Evolutionary conservation across 1,140 invertebrate species (phyloP), one percentile per base, ranked within the genome.

Genomic region (Saxidomus purpurata): DNA sequence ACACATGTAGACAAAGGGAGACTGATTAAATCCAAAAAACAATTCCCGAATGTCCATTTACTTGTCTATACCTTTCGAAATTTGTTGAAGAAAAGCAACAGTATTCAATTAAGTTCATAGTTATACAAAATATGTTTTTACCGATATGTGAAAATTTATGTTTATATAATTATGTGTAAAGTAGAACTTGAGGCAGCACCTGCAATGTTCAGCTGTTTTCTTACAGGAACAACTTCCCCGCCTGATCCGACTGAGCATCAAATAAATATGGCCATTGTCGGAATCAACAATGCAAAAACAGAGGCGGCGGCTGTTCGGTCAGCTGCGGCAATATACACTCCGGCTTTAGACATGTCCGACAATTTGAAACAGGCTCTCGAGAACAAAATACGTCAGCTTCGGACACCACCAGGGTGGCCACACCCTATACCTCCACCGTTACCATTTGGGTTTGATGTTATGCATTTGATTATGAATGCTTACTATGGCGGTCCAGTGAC

Each of bases 391-490:
- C 74, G 85, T 13, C 74, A 79, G 28, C 85, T 87, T 2, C 74
- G 85, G 22, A 87, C 85, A n/a, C 85, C 85, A 34, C n/a, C 85
- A 43, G 76, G 59, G 1, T 87, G 85, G 85, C 34, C 38, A 2
- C 85, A 87, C 55, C 74, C 74, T 22, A 87, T 87, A 28, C 85
- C 85, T 49, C 85, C 85, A 13, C 85, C 85, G 0, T 76, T 87
- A 15, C 85, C 85, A 13, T 43, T 34, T 15, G 43, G 38, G 1
- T 87, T 87, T 49, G 85, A 87, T 31, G 69, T 77, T 8, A 87
- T 87, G 85, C 49, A 77, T 28, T 3, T 87, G n/a, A 61, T 87
- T 17, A 87, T 87, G 85, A 55, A 19, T 43, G 74, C 52, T 19
- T 87, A 79, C 40, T 87, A 87, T 47, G 83, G 83, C 9, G 49